Evolutionary conservation across 1,140 invertebrate genomes (phyloP), one percentile per base, ranked within the genome.

Genomic region (Lepeophtheirus salmonis): DNA sequence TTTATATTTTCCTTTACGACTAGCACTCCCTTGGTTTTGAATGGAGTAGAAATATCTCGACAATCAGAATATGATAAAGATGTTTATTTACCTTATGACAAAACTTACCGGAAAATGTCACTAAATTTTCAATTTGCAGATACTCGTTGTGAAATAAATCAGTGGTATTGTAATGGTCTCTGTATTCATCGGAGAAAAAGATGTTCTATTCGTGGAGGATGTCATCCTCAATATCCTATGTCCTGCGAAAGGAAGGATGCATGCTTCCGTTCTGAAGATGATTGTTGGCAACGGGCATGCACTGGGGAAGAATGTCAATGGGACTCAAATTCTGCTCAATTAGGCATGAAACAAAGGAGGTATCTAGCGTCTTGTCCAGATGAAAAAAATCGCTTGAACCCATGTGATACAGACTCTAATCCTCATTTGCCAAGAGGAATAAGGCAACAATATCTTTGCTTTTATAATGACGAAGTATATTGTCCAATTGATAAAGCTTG

Each of bases 291-390:
- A 6, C 30, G 30, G 30, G 30, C 30, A 6, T 41, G 30, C 30
- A 6, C 6, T 6, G 30, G 30, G 30, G 30, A 41, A n/a, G 30
- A 41, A 41, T 41, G 30, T n/a, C 30, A 41, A n/a, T 41, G 30
- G 30, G 30, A n/a, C 30, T 6, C 6, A 41, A n/a, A 41, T 6
- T 41, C 30, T 17, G 49, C 16, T 17, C 4, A 3, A 49, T 20
- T 18, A 48, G 24, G 20, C 4, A 61, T 18, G 61, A 59, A 48
- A 50, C 63, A 18, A 41, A 50, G 18, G 1, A 17, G 16, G 17
- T 50, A 16, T 22, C 23, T 62, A 14, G 16, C 20, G 25, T 50
- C 54, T 22, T 60, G 50, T 79, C 80, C 18, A 41, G 30, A 41
- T 6, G 30, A 41, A 41, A 41, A 41, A n/a, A n/a, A 41, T n/a